Evolutionary conservation across 1,140 invertebrate genomes (phyloP).

Genomic region (Bathynomus jamesi): DNA sequence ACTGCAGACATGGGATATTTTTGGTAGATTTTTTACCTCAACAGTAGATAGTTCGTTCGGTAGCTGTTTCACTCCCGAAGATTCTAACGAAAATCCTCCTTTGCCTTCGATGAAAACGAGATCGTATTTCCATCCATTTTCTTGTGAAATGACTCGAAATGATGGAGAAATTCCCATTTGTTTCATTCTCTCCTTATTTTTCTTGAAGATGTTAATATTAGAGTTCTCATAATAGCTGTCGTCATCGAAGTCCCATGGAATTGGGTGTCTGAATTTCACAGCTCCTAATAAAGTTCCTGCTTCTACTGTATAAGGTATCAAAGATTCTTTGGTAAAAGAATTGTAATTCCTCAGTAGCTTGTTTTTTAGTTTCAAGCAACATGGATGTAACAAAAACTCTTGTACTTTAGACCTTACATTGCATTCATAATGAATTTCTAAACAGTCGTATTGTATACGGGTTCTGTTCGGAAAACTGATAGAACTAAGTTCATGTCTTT

Average conservation of each 20-base stretch:
- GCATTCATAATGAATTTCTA: slow-evolving; percentile 30
- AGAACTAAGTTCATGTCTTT: slow-evolving; percentile 26
- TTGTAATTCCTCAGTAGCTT: slow-evolving; percentile 26
- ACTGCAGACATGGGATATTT: slow-evolving; percentile 21
- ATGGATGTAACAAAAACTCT: slow-evolving; percentile 27
- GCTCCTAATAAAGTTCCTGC: slow-evolving; percentile 37
- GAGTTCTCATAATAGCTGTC: slow-evolving; percentile 23
- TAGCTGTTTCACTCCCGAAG: slow-evolving; percentile 19
- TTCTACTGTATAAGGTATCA: slow-evolving; percentile 31
- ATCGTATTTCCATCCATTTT: slow-evolving; percentile 14
- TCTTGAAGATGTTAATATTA: slow-evolving; percentile 19
- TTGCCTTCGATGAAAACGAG: slow-evolving; percentile 20
- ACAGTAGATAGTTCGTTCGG: neutral
- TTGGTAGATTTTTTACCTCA: slow-evolving; percentile 1
- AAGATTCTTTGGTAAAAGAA: slow-evolving; percentile 21
- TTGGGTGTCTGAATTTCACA: slow-evolving; percentile 33
- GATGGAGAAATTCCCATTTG: slow-evolving; percentile 22
- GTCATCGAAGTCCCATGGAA: slow-evolving; percentile 38
- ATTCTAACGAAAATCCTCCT: slow-evolving; percentile 29
- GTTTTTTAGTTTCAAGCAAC: slow-evolving; percentile 32
- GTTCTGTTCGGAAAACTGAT: slow-evolving; percentile 28
- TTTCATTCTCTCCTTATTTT: slow-evolving; percentile 20
- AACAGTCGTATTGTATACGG: slow-evolving; percentile 26
- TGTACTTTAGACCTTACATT: slow-evolving; percentile 19
- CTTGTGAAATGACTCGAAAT: slow-evolving; percentile 15